Evolutionary conservation across 2,888 invertebrate species (phyloP).

Genomic region (Thera britannica): DNA sequence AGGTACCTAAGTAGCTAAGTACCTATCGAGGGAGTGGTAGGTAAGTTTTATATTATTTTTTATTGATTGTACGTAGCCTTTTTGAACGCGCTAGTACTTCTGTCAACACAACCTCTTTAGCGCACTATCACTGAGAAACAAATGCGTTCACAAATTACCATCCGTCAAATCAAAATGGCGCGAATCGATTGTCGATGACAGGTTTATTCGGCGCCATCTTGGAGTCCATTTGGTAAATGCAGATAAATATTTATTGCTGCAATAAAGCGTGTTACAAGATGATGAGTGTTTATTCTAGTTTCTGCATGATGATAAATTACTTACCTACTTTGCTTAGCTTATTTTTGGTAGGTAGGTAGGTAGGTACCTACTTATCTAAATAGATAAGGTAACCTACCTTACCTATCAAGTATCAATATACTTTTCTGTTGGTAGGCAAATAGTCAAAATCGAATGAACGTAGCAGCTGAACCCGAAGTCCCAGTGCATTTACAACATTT

Average conservation of each 20-base stretch:
- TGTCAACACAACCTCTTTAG: constrained; percentile 69
- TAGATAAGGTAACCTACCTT: too few relatives aligned
- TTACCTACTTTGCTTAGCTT: background rate
- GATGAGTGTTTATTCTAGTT: constrained; percentile 70
- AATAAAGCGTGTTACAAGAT: constrained; percentile 62
- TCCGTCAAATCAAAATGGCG: constrained; percentile 62
- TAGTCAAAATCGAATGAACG: background rate
- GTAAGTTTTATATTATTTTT: background rate
- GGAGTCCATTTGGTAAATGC: constrained; percentile 80
- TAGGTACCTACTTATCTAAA: too few relatives aligned
- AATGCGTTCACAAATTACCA: constrained; percentile 47
- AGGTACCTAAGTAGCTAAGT: too few relatives aligned
- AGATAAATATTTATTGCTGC: constrained; percentile 78
- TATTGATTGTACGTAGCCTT: constrained; percentile 34
- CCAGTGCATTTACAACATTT: too few relatives aligned
- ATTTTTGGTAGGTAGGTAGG: background rate
- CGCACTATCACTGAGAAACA: constrained; percentile 50
- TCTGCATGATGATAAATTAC: constrained; percentile 22
- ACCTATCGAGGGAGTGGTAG: too few relatives aligned
- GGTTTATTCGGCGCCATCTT: constrained; percentile 74
- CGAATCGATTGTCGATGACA: constrained; percentile 73
- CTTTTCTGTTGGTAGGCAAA: background rate
- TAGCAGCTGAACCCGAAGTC: too few relatives aligned
- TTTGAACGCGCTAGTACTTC: constrained; percentile 58
- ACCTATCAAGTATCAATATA: too few relatives aligned